Base-by-base conservation (phyloP, 2,797 vertebrate species). In the Ctenopoma multispine region DNA sequence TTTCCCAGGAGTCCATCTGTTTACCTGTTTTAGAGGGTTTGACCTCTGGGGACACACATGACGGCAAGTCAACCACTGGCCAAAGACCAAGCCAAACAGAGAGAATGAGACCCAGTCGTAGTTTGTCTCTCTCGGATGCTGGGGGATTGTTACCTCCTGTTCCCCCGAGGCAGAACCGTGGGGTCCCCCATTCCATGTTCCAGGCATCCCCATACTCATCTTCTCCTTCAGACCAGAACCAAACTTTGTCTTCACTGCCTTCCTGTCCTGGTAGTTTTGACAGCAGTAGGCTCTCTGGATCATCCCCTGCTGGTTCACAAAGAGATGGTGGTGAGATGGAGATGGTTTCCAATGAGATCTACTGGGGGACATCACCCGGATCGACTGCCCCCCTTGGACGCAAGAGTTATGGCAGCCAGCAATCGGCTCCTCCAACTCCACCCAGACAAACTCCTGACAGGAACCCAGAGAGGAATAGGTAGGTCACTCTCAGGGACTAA, bases 291-390 rank as follows among this genome's bases (percentile, higher is more conserved):
- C 53, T 82, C 65, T 83, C 87, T 77, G 69, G 81, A 34, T 84
- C 85, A 21, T 82, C 89, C 1, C 66, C 82, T 0, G 79, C 83
- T 12, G 63, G 69, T 49, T 79, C 83, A 27, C 80, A 86, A 13
- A 8, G 49, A 31, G 49, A 59, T 4, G 85, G 56, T 3, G 84
- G 67, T 17, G 83, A 75, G 9, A 44, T 97, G 78, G 93, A 97
- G 87, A 97, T 97, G 96, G 93, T 96, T 72, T 95, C 96, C 47
- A 98, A 97, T 50, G 86, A 96, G 75, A 96, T 97, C 87, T 98
- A 98, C 77, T 96, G 96, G 44, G 96, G 96, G 69, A 90, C 95
- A n/a, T 83, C 88, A 78, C 75, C 92, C 11, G 77, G 46, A 29
- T 54, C 91, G 68, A 0, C 83, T 67, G 71, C 69, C 31, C 68